Base-by-base conservation (phyloP, 35 echinoderm and acorn worm genomes). In the Heliocidaris erythrogramma region DNA sequence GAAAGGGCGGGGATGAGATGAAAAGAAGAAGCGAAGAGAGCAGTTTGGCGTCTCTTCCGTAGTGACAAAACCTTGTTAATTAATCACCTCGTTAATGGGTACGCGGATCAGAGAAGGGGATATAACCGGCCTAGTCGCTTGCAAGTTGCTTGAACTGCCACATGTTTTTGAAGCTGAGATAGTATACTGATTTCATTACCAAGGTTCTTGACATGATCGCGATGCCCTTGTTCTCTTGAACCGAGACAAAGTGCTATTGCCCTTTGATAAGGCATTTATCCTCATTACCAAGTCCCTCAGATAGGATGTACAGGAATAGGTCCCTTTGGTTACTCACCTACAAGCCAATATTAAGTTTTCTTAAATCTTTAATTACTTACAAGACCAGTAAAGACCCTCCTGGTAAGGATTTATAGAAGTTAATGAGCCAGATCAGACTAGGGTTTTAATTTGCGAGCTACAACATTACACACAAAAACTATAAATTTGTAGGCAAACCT, bases 31-130 rank as follows among this genome's bases (percentile, higher is more conserved):
- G 47, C 86, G 31, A 47, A 48, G 8, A 89, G 87, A 32, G 47
- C 30, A 89, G 87, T 16, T 89, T 89, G 31, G 47, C 47, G 87
- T 89, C 87, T 89, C 87, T n/a, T n/a, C 87, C 87, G 31, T 89
- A 48, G 87, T 48, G 47, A 89, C 87, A 24, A 48, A 89, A 48
- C 87, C 11, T 16, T 89, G 87, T 48, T 89, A 89, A 89, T 89
- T 89, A 89, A 89, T 89, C 87, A 89, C 87, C 87, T 89, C 31
- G 87, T 89, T 89, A 89, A 89, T 89, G 87, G 87, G 27, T 78
- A 78, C n/a, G 5, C 65, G 4, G 21, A 7, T 78, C 65, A 18
- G 65, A 78, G 18, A n/a, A 29, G 65, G 65, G 65, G 21, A 78
- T 29, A 29, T 78, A 18, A 78, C 65, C 27, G 65, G 65, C 65